Evolutionary conservation across 2,888 invertebrate species (phyloP).

Genomic region (Microchrysa polita): DNA sequence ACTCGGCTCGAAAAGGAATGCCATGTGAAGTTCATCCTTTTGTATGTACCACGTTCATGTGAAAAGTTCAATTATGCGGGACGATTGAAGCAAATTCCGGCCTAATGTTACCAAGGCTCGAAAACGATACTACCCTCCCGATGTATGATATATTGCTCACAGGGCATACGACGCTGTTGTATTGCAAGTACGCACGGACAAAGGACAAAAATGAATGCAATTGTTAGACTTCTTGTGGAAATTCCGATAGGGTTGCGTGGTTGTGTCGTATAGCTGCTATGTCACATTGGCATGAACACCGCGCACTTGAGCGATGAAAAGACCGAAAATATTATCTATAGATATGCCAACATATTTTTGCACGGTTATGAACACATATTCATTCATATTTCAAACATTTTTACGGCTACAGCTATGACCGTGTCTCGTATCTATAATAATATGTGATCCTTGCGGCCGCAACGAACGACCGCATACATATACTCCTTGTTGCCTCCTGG

Average conservation of each 20-base stretch:
- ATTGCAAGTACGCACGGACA: background rate
- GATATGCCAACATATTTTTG: background rate
- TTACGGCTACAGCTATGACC: slow-evolving; percentile 24
- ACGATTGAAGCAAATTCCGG: slow-evolving; percentile 47
- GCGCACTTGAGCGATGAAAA: background rate
- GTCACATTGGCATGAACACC: background rate
- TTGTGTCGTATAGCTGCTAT: background rate
- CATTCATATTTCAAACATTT: background rate
- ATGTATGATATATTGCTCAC: background rate
- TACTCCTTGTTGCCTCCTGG: background rate
- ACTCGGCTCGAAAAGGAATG: background rate
- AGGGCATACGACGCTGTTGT: too few species aligned
- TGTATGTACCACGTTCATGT: slow-evolving; percentile 29
- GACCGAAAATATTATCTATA: slow-evolving; percentile 25
- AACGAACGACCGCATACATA: slow-evolving; percentile 23
- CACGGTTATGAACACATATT: background rate
- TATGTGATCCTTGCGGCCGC: slow-evolving; percentile 33
- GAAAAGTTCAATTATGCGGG: slow-evolving; percentile 49
- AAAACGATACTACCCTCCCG: background rate
- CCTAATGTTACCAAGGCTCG: background rate
- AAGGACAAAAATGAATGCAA: slow-evolving; percentile 17
- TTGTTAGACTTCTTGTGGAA: slow-evolving; percentile 31
- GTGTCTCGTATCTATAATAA: slow-evolving; percentile 21
- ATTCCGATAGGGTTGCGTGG: slow-evolving; percentile 35
- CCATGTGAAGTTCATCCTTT: slow-evolving; percentile 18